Conservation (phyloP, 2,797 vertebrate genomes). For the Lutjanus campechanus region DNA sequence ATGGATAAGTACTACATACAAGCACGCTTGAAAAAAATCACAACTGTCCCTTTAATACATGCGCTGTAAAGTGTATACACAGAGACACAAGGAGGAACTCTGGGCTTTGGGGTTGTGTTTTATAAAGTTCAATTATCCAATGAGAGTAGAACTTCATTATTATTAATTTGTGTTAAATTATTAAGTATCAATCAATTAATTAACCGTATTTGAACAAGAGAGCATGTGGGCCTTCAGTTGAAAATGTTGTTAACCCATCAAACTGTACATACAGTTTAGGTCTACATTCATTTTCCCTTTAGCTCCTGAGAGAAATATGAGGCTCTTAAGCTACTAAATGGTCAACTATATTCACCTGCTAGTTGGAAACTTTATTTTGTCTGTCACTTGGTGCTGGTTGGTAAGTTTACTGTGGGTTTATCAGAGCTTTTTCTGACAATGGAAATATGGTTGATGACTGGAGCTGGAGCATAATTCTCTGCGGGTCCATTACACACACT, state of each 20-base stretch:
- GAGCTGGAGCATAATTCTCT: not conserved
- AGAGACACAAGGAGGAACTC: constrained; percentile 33
- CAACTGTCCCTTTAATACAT: no score
- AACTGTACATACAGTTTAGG: no score
- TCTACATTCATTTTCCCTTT: no score
- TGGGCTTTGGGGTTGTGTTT: constrained; percentile 7
- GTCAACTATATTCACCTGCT: not conserved
- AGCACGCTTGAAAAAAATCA: no score
- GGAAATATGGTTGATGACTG: not conserved
- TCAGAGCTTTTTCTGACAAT: not conserved
- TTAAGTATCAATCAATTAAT: not conserved
- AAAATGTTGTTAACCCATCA: no score
- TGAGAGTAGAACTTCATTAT: no score
- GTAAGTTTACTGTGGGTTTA: not conserved
- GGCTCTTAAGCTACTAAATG: not conserved
- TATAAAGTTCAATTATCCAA: not conserved
- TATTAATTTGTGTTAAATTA: not conserved
- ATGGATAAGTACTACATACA: no score
- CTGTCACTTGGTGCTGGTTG: no score
- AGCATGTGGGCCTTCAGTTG: not conserved
- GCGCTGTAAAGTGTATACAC: not conserved
- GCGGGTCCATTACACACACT: not conserved
- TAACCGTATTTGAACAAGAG: not conserved
- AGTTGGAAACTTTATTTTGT: not conserved
- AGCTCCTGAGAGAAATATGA: no score